phyloP scores from a whole-genome alignment of 30 jellyfish, hydroid and myxozoan species.

The Aurelia aurita region DNA sequence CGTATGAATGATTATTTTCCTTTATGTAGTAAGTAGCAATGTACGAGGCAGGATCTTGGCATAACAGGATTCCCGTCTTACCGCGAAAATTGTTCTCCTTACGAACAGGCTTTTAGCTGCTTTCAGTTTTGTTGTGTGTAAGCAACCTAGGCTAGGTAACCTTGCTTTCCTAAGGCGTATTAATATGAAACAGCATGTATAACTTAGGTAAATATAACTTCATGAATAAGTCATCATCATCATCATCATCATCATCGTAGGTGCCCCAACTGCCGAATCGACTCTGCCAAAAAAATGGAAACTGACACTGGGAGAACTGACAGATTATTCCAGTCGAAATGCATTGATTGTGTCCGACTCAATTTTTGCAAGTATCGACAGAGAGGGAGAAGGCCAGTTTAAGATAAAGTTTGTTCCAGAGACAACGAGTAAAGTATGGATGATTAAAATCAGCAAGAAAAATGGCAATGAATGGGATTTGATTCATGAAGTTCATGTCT shows the following conservation, averaged over 20 bases:
- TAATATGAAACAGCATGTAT: too few species aligned
- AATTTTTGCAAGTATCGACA: conserved; percentile 10
- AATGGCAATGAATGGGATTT: neutral
- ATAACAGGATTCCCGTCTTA: too few species aligned
- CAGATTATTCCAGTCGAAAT: neutral
- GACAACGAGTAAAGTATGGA: neutral
- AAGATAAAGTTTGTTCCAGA: conserved; percentile 1
- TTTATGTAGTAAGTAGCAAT: too few species aligned
- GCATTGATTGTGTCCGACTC: conserved; percentile 7
- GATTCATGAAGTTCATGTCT: neutral
- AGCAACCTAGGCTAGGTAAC: too few species aligned
- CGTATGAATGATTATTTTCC: too few species aligned
- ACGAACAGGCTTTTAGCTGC: too few species aligned
- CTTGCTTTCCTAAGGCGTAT: too few species aligned
- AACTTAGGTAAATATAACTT: too few species aligned
- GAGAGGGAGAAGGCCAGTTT: conserved; percentile 5
- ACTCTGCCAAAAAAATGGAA: neutral
- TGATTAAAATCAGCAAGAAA: conserved; percentile 1
- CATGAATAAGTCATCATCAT: too few species aligned
- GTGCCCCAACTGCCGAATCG: conserved; percentile 11
- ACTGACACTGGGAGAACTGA: neutral
- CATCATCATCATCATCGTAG: neutral
- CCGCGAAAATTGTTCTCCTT: too few species aligned
- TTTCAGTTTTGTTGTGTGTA: too few species aligned
- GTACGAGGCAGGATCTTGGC: too few species aligned